Base-by-base conservation (phyloP, 1,140 invertebrate species). In the Campoletis sonorensis region DNA sequence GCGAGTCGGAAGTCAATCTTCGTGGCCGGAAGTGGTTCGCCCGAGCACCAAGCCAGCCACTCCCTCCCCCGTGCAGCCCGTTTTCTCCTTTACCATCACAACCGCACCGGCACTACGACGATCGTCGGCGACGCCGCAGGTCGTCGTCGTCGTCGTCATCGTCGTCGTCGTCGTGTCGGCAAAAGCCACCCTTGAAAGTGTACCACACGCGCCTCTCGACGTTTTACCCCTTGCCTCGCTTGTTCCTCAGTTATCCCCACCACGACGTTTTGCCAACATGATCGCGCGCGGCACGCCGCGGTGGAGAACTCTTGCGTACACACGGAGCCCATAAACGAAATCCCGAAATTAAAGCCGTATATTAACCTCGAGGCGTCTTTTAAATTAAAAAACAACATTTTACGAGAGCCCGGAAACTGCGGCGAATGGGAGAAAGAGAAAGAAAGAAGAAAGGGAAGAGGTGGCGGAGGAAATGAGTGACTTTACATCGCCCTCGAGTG, bases 311-410 rank as follows among this genome's bases (percentile, higher is more conserved):
- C 51, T 54, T n/a, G 51, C 16, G 51, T 21, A 54, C 16, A 16
- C n/a, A n/a, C n/a, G n/a, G 18, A 79, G 33, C 82, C 81, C 81
- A 83, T 87, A 89, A 90, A 90, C 90, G 90, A 91, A 91, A 91
- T 89, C 87, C 85, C 85, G 86, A 90, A 91, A 91, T 91, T 90
- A 91, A 91, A 91, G 87, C 85, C 90, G 87, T 91, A 91, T 91
- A 91, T 91, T 90, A 91, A 91, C 87, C 87, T 81, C 85, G 82
- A 73, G 84, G 86, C 85, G 83, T 87, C 86, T 87, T 85, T 84
- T 89, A 91, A 91, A 91, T 91, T 91, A 90, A 90, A 91, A 91
- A 91, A 90, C 90, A 91, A 91, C 90, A 90, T 90, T 89, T 91
- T 88, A 90, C 85, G 87, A 86, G 78, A 82, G 80, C 76, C 81